Evolutionary conservation across 2,113 vertebrate genomes (phyloP).

Genomic region (Ammodytes dubius): DNA sequence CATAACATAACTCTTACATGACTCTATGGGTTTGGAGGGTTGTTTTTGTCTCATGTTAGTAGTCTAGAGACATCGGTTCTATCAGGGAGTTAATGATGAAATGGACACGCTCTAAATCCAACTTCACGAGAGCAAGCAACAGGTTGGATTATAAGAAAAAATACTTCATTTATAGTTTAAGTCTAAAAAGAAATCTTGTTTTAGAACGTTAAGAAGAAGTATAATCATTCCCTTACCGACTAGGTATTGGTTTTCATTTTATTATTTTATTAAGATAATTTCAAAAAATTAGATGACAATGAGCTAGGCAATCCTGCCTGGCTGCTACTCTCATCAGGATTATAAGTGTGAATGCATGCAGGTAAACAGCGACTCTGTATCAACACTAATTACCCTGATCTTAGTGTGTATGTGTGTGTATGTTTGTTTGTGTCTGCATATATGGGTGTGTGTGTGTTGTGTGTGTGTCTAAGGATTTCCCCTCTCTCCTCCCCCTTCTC

Average conservation of each 20-base stretch:
- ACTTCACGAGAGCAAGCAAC: neutral
- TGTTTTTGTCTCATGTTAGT: conserved; percentile 17
- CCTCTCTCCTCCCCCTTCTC: conserved; percentile 50
- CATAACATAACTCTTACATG: neutral
- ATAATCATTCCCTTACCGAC: neutral
- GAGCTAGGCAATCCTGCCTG: neutral
- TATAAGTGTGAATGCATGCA: neutral
- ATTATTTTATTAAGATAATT: neutral
- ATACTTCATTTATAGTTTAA: neutral
- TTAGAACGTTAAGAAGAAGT: neutral
- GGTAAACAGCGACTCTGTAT: neutral
- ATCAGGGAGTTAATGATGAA: neutral
- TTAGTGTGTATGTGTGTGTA: neutral
- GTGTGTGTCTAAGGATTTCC: conserved; percentile 33
- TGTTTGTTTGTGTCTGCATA: conserved; percentile 6
- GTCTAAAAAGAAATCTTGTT: neutral
- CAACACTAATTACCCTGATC: neutral
- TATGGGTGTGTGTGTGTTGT: conserved; percentile 30
- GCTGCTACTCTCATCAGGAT: conserved; percentile 10
- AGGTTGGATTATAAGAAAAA: neutral
- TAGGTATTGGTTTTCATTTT: neutral
- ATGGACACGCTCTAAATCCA: neutral
- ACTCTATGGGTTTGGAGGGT: conserved; percentile 3
- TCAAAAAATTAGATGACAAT: neutral
- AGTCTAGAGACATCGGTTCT: neutral